phyloP scores from a whole-genome alignment of 1,140 invertebrate species.

The Anoplolepis gracilipes region DNA sequence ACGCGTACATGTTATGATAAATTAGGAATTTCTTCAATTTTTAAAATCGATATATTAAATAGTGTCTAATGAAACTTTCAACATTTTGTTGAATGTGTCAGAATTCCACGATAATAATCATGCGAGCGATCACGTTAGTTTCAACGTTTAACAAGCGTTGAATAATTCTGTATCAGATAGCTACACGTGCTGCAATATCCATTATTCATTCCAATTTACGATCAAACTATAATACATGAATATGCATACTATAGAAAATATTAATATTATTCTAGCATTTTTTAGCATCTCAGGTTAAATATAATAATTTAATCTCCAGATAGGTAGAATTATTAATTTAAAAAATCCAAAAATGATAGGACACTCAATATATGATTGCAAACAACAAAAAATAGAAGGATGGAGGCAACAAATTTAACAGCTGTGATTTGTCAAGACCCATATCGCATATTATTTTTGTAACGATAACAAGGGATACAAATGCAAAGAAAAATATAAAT shows the following conservation, averaged over 20 bases:
- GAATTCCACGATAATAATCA: slow-evolving; percentile 10
- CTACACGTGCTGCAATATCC: slow-evolving; percentile 35
- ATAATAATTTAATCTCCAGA: neutral
- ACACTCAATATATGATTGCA: too few species aligned
- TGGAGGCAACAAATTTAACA: too few species aligned
- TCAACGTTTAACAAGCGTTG: slow-evolving; percentile 44
- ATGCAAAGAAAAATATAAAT: too few species aligned
- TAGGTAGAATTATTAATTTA: neutral
- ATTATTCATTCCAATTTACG: slow-evolving; percentile 49
- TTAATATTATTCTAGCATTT: slow-evolving; percentile 48
- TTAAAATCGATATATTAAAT: slow-evolving; percentile 6
- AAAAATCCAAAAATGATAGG: too few species aligned
- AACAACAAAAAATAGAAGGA: too few species aligned
- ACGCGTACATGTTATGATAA: neutral
- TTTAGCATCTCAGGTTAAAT: slow-evolving; percentile 10
- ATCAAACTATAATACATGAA: slow-evolving; percentile 49
- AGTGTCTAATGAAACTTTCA: slow-evolving; percentile 4
- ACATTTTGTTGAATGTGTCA: slow-evolving; percentile 34
- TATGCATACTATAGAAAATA: slow-evolving; percentile 17
- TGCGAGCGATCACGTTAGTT: slow-evolving; percentile 19
- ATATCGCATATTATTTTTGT: too few species aligned
- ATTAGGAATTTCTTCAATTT: neutral
- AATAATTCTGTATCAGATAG: slow-evolving; percentile 48
- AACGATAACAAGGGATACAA: too few species aligned
- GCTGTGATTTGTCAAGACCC: too few species aligned